Conservation (phyloP, 1,140 invertebrate genomes). For the Meloidogyne hapla region DNA sequence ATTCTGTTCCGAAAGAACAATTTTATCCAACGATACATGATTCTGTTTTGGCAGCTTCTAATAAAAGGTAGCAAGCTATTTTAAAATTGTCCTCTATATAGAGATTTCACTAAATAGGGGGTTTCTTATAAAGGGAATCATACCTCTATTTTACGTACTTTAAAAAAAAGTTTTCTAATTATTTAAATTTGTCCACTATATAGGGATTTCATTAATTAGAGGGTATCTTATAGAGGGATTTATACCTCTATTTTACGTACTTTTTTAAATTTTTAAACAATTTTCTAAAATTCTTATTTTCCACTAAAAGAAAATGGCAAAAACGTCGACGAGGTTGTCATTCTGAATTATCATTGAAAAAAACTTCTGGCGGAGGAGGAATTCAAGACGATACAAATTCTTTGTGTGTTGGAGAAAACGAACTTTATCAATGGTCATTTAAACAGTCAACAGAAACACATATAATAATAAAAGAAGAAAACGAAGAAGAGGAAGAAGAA, state of each 20-base stretch:
- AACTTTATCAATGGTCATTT: constrained; percentile 15
- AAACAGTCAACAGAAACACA: constrained; percentile 9
- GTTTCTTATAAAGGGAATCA: too few species aligned
- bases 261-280: too few species aligned
- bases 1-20: constrained; percentile 50
- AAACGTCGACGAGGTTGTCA: neutral
- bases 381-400: constrained; percentile 1
- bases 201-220: too few species aligned
- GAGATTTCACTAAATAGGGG: too few species aligned
- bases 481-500: neutral
- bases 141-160: too few species aligned
- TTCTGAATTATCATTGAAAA: constrained; percentile 9
- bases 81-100: too few species aligned
- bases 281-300: neutral
- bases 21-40: constrained; percentile 64
- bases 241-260: too few species aligned
- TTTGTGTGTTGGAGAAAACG: constrained; percentile 3
- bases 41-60: constrained; percentile 47
- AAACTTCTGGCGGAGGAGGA: neutral
- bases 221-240: too few species aligned
- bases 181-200: too few species aligned
- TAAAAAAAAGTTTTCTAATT: too few species aligned
- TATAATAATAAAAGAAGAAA: neutral
- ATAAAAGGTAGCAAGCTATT: neutral
- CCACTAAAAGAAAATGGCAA: constrained; percentile 6